Conservation (phyloP, 2,113 vertebrate species). For the Brachyhypopomus gauderio region DNA sequence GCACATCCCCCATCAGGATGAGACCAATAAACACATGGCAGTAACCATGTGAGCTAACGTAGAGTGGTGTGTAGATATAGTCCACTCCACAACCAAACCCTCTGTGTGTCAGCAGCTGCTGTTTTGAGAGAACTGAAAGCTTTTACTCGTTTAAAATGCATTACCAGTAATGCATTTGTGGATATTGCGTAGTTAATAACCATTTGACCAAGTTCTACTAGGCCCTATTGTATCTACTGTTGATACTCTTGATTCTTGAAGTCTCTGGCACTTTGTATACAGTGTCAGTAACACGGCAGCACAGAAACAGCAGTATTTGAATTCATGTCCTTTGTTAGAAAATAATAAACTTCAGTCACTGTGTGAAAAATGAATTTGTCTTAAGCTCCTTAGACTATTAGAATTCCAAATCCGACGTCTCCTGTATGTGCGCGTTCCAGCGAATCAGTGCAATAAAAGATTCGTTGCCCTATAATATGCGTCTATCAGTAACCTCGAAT, state of each 20-base stretch:
- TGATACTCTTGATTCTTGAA: background rate
- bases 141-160: background rate
- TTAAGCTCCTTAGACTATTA: background rate
- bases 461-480: background rate
- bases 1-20: conserved; percentile 37
- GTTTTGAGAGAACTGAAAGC: background rate
- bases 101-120: background rate
- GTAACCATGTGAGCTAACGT: background rate
- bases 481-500: conserved; percentile 24
- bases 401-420: background rate
- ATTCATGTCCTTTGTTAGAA: background rate
- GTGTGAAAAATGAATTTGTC: conserved; percentile 8
- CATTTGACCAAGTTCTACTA: background rate
- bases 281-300: background rate
- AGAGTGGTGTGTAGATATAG: background rate
- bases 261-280: conserved; percentile 3
- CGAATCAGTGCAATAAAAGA: conserved; percentile 4
- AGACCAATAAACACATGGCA: conserved; percentile 59
- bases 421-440: background rate
- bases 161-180: background rate
- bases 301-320: background rate
- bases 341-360: background rate
- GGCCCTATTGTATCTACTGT: too few relatives aligned
- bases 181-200: background rate
- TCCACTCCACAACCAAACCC: background rate